These are phyloP conservation scores for Catostomus latipinnis DNA, from an alignment of 2,797 vertebrate species.

Conservation along the genomic window DNA sequence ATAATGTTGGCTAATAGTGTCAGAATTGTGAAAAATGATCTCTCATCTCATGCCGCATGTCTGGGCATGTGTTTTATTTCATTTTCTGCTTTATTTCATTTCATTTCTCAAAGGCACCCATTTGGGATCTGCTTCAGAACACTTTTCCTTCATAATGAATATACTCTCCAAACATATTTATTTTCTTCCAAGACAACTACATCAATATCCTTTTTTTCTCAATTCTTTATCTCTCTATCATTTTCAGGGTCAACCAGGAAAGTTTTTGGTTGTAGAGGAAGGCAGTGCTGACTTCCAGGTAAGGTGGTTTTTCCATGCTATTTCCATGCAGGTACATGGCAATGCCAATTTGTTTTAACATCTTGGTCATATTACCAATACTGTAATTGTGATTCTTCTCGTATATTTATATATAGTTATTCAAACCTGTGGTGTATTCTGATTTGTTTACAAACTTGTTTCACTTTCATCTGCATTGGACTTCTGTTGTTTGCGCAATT, in stretches of 20 bases:
- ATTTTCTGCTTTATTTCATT: slow-evolving; percentile 28
- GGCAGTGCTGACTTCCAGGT: slow-evolving; percentile 97
- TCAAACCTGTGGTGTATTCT: too few relatives aligned
- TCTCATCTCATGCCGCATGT: background rate
- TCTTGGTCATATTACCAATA: too few relatives aligned
- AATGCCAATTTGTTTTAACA: too few relatives aligned
- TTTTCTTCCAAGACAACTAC: background rate
- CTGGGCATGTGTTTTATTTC: background rate
- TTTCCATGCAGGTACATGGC: too few relatives aligned
- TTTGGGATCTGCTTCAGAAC: slow-evolving; percentile 10
- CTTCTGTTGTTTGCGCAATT: too few relatives aligned
- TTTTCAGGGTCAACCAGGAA: slow-evolving; percentile 87
- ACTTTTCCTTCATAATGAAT: slow-evolving; percentile 13
- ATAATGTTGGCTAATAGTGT: background rate
- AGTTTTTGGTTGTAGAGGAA: slow-evolving; percentile 88
- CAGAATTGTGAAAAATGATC: slow-evolving; percentile 13
- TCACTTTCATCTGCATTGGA: too few relatives aligned
- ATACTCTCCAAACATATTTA: background rate
- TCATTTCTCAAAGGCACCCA: slow-evolving; percentile 11
- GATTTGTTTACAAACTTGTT: too few relatives aligned
- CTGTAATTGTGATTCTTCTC: too few relatives aligned
- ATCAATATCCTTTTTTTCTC: background rate
- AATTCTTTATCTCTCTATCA: slow-evolving; percentile 42
- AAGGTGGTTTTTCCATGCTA: slow-evolving; percentile 49
- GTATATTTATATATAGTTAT: too few relatives aligned